These are phyloP conservation scores for Phthorimaea operculella DNA, from an alignment of 1,140 invertebrate species.

Conservation along the genomic window DNA sequence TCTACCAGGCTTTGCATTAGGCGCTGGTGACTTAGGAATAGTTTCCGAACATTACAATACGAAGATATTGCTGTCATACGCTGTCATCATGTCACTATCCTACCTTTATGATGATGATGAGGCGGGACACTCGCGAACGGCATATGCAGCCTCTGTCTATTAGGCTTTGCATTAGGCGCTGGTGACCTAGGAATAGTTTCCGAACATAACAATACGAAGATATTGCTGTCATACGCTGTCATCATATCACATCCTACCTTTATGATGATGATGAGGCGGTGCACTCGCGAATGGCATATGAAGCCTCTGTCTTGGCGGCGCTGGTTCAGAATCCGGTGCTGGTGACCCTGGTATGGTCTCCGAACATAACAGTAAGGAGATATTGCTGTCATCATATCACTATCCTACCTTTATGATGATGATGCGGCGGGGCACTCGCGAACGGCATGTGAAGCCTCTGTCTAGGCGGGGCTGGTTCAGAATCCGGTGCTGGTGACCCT, in stretches of 20 bases:
- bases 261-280: conserved; percentile 53
- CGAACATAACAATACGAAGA: no score
- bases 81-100: conserved; percentile 62
- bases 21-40: conserved; percentile 86
- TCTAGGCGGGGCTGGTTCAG: conserved; percentile 46
- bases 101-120: conserved; percentile 41
- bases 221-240: no score
- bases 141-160: no score
- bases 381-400: no score
- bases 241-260: no score
- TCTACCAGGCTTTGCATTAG: conserved; percentile 60
- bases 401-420: conserved; percentile 37
- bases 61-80: conserved; percentile 69
- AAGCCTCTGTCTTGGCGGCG: conserved; percentile 50
- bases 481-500: conserved; percentile 80
- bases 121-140: conserved; percentile 70
- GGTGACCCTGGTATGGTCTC: no score
- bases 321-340: conserved; percentile 60
- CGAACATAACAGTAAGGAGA: no score
- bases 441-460: conserved; percentile 57
- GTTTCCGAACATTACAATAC: conserved; percentile 87
- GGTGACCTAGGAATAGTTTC: no score
- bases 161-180: no score
- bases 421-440: conserved; percentile 68
- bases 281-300: conserved; percentile 67